Evolutionary conservation across 92 coral and sea anemone genomes (phyloP), one percentile per base, ranked within the genome.

Genomic region (Palythoa heliodiscus): DNA sequence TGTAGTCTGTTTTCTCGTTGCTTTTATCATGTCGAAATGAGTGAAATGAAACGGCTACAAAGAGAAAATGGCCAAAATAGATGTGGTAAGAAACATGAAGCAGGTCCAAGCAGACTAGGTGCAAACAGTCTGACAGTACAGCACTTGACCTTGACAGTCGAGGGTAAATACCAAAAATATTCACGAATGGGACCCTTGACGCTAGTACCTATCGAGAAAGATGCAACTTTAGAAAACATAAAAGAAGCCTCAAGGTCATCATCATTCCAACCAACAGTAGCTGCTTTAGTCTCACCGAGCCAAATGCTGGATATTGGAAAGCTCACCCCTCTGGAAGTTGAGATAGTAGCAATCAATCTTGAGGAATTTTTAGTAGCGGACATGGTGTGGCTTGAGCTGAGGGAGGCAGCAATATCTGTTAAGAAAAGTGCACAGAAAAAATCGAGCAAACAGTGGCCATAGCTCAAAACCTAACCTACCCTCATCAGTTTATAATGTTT

Each of bases 181-280:
- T n/a, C 75, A 85, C 17, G 83, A 40, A 74, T 85, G 68, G 75
- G 83, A 58, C 88, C 88, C 63, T 80, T 85, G 52, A 75, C 88
- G 38, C 43, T 85, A 61, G 88, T 85, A 40, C 83, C 83, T 57
- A 50, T 83, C n/a, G n/a, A n/a, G n/a, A n/a, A n/a, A n/a, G n/a
- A n/a, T n/a, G n/a, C n/a, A n/a, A n/a, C n/a, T n/a, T 50, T 22
- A 58, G 16, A 68, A 69, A 68, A 50, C 82, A 35, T 25, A 85
- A 72, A 80, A 70, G 73, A 55, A 71, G 13, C 52, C 11, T 37
- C 77, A 72, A 72, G 40, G 77, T 72, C 77, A 19, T 72, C 77
- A 72, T 38, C n/a, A n/a, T n/a, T 72, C n/a, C 24, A 72, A 72
- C 77, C 57, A 47, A 73, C 58, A 73, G 29, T 43, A 47, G 77